Evolutionary conservation across 2,113 vertebrate species (phyloP).

Genomic region (Myotis lucifugus): DNA sequence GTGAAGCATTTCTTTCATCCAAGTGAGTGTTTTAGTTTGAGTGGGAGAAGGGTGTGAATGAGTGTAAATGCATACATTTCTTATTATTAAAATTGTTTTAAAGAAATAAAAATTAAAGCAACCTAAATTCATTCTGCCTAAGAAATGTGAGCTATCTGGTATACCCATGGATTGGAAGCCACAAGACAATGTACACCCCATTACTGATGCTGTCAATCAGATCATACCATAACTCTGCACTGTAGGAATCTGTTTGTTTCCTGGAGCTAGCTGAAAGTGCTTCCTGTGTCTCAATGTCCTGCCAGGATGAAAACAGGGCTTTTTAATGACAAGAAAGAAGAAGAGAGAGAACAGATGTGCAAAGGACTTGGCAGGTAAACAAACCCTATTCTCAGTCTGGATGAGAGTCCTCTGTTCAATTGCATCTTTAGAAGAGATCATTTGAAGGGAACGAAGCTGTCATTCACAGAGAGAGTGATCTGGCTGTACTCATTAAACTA

Average conservation of each 20-base stretch:
- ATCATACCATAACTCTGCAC: slow-evolving; percentile 38
- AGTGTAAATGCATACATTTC: slow-evolving; percentile 11
- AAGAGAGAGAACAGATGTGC: slow-evolving; percentile 69
- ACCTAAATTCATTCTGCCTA: slow-evolving; percentile 36
- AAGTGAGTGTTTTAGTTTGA: background rate
- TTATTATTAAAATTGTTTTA: slow-evolving; percentile 36
- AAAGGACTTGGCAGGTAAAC: slow-evolving; percentile 66
- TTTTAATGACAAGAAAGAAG: slow-evolving; percentile 69
- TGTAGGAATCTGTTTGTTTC: background rate
- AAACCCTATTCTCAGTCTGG: slow-evolving; percentile 56
- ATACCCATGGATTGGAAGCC: slow-evolving; percentile 73
- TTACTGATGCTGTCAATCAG: slow-evolving; percentile 73
- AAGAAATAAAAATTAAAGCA: slow-evolving; percentile 57
- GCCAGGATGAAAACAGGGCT: slow-evolving; percentile 33
- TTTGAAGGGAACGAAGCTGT: slow-evolving; percentile 68
- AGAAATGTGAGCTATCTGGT: slow-evolving; percentile 69
- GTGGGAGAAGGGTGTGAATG: slow-evolving; percentile 33
- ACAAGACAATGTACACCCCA: slow-evolving; percentile 54
- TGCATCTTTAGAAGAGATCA: slow-evolving; percentile 61
- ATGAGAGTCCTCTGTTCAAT: slow-evolving; percentile 63
- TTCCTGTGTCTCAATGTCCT: slow-evolving; percentile 23
- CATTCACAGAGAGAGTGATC: slow-evolving; percentile 38
- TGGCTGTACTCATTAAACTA: background rate
- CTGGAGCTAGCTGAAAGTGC: slow-evolving; percentile 48
- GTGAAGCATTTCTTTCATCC: slow-evolving; percentile 45